Percentiles rank a stretch among this genome's conserved stretches.
Evolutionary conservation across 53 echinoderm and acorn worm species (phyloP).

Genomic region (Mesocentrotus franciscanus): DNA sequence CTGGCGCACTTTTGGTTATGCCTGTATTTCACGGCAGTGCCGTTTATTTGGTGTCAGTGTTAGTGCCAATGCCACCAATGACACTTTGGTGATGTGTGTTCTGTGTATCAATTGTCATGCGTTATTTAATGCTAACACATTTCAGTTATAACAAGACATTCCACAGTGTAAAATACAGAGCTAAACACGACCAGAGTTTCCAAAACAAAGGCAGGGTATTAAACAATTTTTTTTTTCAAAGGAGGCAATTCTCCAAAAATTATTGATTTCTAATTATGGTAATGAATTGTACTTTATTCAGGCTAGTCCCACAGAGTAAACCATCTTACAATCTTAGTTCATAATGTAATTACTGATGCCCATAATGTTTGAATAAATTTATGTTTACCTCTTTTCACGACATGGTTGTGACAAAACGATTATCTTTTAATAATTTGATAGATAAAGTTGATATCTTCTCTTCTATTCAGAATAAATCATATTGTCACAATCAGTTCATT

Average conservation of each 20-base stretch:
- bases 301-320: not conserved
- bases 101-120: not conserved
- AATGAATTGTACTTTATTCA: not conserved
- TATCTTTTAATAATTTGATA: too few species aligned
- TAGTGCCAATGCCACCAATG: not conserved
- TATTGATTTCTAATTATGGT: not conserved
- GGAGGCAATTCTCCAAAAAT: not conserved
- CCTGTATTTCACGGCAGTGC: too few species aligned
- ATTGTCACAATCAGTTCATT: too few species aligned
- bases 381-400: too few species aligned
- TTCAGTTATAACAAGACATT: not conserved
- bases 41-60: not conserved
- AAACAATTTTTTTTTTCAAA: too few species aligned
- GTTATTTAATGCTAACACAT: not conserved
- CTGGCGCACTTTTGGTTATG: too few species aligned
- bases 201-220: not conserved
- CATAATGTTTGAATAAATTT: too few species aligned
- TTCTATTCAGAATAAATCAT: too few species aligned
- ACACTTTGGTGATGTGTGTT: not conserved
- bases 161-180: not conserved
- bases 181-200: not conserved
- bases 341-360: too few species aligned
- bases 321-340: not conserved
- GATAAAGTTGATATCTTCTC: too few species aligned
- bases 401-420: too few species aligned